Conservation (phyloP, 2,888 invertebrate species). For the Gastrophysa polygoni region DNA sequence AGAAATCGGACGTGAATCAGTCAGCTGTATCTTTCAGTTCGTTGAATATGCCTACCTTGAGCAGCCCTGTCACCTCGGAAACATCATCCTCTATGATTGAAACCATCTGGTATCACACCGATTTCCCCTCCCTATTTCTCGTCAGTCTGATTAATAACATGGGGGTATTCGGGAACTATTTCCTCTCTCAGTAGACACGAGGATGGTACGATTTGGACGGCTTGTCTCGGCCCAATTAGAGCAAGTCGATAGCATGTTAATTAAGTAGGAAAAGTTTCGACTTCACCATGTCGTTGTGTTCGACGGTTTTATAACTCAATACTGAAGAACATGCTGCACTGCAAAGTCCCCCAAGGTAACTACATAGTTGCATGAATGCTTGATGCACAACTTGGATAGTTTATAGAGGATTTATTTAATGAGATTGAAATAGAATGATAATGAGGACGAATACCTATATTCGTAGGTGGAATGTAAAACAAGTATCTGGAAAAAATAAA, state of each 20-base stretch:
- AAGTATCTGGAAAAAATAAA: too few relatives aligned
- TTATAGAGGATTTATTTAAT: too few relatives aligned
- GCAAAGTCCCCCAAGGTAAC: background rate
- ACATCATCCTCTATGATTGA: background rate
- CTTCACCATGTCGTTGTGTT: slow-evolving; percentile 44
- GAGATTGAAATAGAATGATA: too few relatives aligned
- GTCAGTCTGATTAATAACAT: slow-evolving; percentile 35
- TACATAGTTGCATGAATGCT: background rate
- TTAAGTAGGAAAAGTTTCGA: slow-evolving; percentile 45
- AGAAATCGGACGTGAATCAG: too few relatives aligned
- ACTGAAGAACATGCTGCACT: slow-evolving; percentile 26
- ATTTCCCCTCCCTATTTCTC: slow-evolving; percentile 14
- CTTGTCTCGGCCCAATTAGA: slow-evolving; percentile 35
- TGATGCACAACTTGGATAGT: slow-evolving; percentile 8
- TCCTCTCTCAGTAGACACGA: slow-evolving; percentile 36
- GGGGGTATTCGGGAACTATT: slow-evolving; percentile 37
- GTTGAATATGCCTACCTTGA: too few relatives aligned
- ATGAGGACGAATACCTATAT: too few relatives aligned
- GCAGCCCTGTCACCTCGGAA: too few relatives aligned
- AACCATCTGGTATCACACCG: background rate
- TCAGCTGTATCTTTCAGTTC: too few relatives aligned
- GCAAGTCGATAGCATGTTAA: slow-evolving; percentile 43
- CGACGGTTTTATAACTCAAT: slow-evolving; percentile 43
- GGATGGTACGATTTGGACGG: slow-evolving; percentile 39
- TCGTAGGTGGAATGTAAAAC: too few relatives aligned